Evolutionary conservation across 2,797 vertebrate species (phyloP), one percentile per base, ranked within the genome.

Genomic region (Gambusia yucatana): DNA sequence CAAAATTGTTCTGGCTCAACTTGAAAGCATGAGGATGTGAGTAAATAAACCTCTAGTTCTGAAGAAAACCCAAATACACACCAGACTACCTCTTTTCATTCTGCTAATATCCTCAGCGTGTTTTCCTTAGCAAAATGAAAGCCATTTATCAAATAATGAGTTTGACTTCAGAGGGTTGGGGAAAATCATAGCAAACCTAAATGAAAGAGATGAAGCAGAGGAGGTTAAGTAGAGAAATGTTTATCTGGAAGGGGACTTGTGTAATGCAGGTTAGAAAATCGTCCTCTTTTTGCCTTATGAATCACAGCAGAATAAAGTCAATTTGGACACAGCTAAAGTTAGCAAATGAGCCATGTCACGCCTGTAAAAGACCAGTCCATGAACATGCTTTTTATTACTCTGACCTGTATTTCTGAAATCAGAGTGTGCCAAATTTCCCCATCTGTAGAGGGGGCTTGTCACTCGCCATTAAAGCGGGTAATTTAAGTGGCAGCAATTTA

Each of bases 401-500:
- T 80, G 75, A 72, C 77, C 77, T 55, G 63, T 73, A 41, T 77
- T 81, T 72, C 61, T 59, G n/a, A 79, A 80, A 59, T 13, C 30
- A 48, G 85, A 80, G 77, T 70, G 74, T 63, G 30, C 63, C 59
- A 77, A 86, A 86, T 77, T 57, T 59, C 79, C 52, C 25, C 69
- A 28, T 86, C 86, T 73, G 80, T 77, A 75, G 47, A 16, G 22
- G 50, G 84, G 77, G 47, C 84, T 92, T 82, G 69, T 83, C 83
- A 80, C 89, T 90, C 72, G 70, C n/a, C 44, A 10, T 76, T 73
- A 81, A 77, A 61, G 57, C n/a, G 16, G 22, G 67, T 84, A 81
- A 89, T 82, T 83, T 79, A 82, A 82, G 84, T 73, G 43, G 77
- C 61, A n/a, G 87, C 70, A 85, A 90, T 92, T 92, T 87, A 79